Percentiles rank a stretch among this genome's conserved stretches.
These are phyloP conservation scores for Rachycentron canadum DNA, from an alignment of 2,797 vertebrate species.

Conservation along the genomic window DNA sequence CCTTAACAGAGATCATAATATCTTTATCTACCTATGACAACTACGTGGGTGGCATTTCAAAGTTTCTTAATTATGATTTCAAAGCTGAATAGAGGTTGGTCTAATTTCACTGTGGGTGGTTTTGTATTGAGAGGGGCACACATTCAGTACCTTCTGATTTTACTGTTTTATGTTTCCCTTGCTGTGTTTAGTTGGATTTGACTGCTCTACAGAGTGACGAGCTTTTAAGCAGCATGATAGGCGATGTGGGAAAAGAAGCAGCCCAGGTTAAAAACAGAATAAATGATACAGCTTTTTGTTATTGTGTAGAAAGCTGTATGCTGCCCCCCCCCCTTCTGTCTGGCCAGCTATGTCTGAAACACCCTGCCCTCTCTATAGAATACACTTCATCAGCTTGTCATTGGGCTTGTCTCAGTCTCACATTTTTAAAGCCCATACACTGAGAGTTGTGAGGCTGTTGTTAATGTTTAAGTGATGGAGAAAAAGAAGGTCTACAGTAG, in stretches of 20 bases:
- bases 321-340: constrained; percentile 21
- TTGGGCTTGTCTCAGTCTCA: constrained; percentile 47
- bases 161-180: not conserved
- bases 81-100: constrained; percentile 1
- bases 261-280: not conserved
- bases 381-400: constrained; percentile 61
- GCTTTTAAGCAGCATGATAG: not conserved
- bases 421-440: constrained; percentile 34
- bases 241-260: not conserved
- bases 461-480: constrained; percentile 35
- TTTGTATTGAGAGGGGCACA: constrained; percentile 8
- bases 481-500: constrained; percentile 1
- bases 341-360: constrained; percentile 25
- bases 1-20: no score
- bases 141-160: constrained; percentile 1
- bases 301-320: not conserved
- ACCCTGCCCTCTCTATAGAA: constrained; percentile 31
- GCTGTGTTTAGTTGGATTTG: not conserved
- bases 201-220: not conserved
- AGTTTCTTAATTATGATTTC: not conserved
- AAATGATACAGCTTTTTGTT: not conserved
- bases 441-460: constrained; percentile 22
- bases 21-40: not conserved
- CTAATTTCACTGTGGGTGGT: not conserved
- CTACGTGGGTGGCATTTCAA: not conserved